Evolutionary conservation across 2,113 vertebrate species (phyloP).

Genomic region (Takifugu flavidus): DNA sequence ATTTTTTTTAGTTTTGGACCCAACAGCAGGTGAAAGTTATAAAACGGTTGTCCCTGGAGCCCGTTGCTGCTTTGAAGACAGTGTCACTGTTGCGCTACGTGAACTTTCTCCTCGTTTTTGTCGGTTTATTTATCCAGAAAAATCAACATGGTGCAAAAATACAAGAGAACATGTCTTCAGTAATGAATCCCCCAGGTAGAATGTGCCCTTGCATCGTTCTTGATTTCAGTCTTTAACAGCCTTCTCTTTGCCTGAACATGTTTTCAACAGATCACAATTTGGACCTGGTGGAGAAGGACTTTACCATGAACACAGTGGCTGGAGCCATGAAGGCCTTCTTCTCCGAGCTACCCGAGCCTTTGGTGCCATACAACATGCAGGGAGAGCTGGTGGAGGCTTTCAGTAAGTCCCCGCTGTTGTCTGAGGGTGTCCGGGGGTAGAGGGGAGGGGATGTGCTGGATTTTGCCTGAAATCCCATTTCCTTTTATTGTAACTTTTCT

Average conservation of each 20-base stretch:
- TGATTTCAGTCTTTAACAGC: conserved; percentile 5
- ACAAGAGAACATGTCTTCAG: too few species aligned
- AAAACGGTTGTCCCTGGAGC: too few species aligned
- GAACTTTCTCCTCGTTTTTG: too few species aligned
- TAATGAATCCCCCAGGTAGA: too few species aligned
- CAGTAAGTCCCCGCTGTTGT: background rate
- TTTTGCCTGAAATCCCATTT: conserved; percentile 42
- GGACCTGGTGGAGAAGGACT: conserved; percentile 92
- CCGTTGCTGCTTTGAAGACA: too few species aligned
- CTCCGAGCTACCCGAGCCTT: conserved; percentile 89
- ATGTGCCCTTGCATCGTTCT: background rate
- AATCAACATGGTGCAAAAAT: too few species aligned
- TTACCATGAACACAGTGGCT: conserved; percentile 90
- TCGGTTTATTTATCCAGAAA: too few species aligned
- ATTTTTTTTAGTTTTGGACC: too few species aligned
- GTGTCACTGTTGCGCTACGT: too few species aligned
- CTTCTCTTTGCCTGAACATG: background rate
- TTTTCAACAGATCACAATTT: conserved; percentile 79
- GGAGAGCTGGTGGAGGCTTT: background rate
- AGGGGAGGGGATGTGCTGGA: conserved; percentile 25
- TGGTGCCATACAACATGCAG: conserved; percentile 87
- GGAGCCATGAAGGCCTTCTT: conserved; percentile 98
- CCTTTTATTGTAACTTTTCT: conserved; percentile 49
- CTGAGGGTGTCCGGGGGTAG: background rate
- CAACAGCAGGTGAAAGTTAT: too few species aligned